Evolutionary conservation across 2,797 vertebrate genomes (phyloP).

Genomic region (Florisuga fusca): DNA sequence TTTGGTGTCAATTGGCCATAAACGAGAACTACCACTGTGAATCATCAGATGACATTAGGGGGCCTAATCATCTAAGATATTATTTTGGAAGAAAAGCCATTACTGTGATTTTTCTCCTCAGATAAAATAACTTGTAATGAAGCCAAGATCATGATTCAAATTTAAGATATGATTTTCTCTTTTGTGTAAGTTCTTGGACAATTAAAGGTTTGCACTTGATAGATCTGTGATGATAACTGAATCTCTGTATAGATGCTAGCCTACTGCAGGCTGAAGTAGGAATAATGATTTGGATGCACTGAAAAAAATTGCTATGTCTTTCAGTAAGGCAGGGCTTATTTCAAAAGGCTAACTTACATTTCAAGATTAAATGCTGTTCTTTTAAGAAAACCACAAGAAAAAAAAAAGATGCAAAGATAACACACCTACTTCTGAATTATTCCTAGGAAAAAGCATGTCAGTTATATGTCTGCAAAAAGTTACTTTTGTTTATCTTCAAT

Average conservation of each 20-base stretch:
- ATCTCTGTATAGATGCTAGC: neutral
- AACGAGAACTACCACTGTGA: constrained; percentile 59
- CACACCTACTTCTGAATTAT: neutral
- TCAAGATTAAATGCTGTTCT: neutral
- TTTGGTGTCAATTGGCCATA: constrained; percentile 46
- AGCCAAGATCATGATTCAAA: constrained; percentile 51
- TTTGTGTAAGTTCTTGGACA: constrained; percentile 35
- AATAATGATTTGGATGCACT: neutral
- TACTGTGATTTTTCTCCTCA: constrained; percentile 11
- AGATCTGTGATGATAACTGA: constrained; percentile 26
- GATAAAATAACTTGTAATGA: constrained; percentile 36
- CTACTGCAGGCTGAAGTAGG: neutral
- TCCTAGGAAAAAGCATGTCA: neutral
- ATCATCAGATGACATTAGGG: constrained; percentile 34
- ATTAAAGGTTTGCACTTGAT: constrained; percentile 59
- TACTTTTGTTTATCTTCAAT: neutral
- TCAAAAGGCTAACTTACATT: neutral
- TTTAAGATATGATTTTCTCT: constrained; percentile 38
- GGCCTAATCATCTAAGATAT: constrained; percentile 20
- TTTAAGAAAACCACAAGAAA: neutral
- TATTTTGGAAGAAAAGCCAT: constrained; percentile 38
- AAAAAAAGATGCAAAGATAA: neutral
- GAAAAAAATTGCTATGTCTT: neutral
- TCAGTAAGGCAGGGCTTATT: neutral
- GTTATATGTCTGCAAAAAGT: neutral